A percentile compares a stretch with the other conserved stretches of the same genome.
Conservation (phyloP, 2,113 vertebrate genomes). For the Saguinus imperator region DNA sequence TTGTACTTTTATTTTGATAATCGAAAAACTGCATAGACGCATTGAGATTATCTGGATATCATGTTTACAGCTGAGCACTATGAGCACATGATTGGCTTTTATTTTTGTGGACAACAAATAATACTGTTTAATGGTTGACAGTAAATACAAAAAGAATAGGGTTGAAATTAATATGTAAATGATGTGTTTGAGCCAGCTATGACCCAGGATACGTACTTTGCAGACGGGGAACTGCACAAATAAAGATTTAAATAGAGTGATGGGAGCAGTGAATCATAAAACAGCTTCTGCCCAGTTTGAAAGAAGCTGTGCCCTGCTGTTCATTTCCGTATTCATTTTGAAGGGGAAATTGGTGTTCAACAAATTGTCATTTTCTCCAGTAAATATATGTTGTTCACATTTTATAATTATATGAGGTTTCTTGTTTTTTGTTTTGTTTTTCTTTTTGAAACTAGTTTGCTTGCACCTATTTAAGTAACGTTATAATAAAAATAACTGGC, state of each 20-base stretch:
- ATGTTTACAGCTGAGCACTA: background rate
- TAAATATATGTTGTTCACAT: too few relatives aligned
- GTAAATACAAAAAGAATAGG: background rate
- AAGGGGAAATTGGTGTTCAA: accelerated
- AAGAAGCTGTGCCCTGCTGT: background rate
- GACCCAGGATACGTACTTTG: background rate
- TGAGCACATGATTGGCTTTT: background rate
- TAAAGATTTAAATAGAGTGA: background rate
- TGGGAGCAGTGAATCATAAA: background rate
- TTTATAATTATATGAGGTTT: background rate
- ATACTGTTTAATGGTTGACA: background rate
- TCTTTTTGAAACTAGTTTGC: background rate
- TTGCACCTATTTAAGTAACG: background rate
- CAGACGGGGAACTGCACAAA: background rate
- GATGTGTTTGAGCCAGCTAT: background rate
- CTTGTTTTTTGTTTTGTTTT: too few relatives aligned
- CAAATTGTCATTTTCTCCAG: background rate
- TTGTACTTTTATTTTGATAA: background rate
- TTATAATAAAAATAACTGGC: background rate
- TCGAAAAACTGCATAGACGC: background rate
- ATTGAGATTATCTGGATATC: background rate
- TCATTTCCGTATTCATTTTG: accelerated
- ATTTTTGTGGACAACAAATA: background rate
- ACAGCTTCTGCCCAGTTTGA: accelerated
- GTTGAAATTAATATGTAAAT: background rate